Conservation (phyloP, 2,888 invertebrate species). For the Cephalotes varians region DNA sequence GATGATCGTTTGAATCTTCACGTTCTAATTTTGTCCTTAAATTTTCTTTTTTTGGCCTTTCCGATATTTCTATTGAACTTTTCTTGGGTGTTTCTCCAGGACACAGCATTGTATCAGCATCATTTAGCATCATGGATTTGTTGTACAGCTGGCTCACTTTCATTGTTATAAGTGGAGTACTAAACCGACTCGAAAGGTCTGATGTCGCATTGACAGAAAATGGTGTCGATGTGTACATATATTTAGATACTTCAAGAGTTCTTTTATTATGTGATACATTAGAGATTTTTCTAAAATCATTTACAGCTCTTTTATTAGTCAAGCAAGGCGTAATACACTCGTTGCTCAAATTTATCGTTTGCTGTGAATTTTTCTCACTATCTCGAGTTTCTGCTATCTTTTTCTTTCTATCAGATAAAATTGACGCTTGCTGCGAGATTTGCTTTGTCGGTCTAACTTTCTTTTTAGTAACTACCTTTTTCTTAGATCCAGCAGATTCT, state of each 20-base stretch:
- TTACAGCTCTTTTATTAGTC: not conserved
- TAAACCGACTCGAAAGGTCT: conserved; percentile 54
- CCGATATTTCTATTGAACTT: conserved; percentile 76
- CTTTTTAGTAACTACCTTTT: conserved; percentile 50
- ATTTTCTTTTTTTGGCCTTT: conserved; percentile 42
- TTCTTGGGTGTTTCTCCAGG: too few species aligned
- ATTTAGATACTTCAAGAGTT: not conserved
- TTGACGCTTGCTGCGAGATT: conserved; percentile 73
- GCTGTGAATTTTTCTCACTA: not conserved
- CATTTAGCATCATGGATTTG: conserved; percentile 75
- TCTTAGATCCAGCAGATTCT: conserved; percentile 40
- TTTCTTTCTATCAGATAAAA: conserved; percentile 74
- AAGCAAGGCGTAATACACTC: not conserved
- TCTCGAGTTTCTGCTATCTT: conserved; percentile 18
- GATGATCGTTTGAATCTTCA: conserved; percentile 71
- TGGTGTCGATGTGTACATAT: conserved; percentile 26
- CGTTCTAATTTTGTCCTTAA: conserved; percentile 61
- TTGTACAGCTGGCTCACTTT: conserved; percentile 78
- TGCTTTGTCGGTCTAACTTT: conserved; percentile 41
- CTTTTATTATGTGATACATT: not conserved
- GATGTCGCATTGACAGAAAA: conserved; percentile 44
- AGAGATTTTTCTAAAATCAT: not conserved
- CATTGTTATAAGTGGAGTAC: conserved; percentile 76
- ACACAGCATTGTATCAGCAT: too few species aligned
- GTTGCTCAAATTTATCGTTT: not conserved